Base-by-base conservation (phyloP, 1,140 invertebrate genomes). In the Limonius californicus region DNA sequence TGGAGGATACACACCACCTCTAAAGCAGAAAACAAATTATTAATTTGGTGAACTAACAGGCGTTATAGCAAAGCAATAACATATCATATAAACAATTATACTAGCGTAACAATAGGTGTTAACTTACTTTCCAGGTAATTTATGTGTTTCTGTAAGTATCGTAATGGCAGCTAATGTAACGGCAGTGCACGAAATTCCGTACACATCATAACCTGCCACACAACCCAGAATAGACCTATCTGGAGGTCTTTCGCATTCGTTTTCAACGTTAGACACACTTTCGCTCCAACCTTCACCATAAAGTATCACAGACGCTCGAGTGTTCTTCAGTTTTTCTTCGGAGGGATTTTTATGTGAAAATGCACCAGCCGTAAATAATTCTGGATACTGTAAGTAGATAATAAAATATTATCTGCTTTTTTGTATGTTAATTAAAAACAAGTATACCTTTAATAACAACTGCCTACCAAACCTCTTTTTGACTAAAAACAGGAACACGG, bases 211-310 rank as follows among this genome's bases (percentile, higher is more conserved):
- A 14, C 84, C 85, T 57, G 59, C 69, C 19, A 87, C 80, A 79
- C 79, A 84, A 0, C 85, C 87, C 30, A 85, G 80, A 20, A 93
- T 75, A 27, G 78, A 83, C 71, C 89, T 90, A 56, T 86, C 83
- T 1, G 89, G 87, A 45, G 81, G 74, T 1, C 79, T 76, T 0
- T 75, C 77, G 64, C 87, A 85, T 45, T 87, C 74, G 68, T 88
- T 86, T 1, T 81, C 79, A 27, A 81, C 76, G 63, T 88, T 83
- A 7, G 79, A 65, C 32, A 85, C 72, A 61, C 85, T 83, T 45
- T 85, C 85, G 60, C 83, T 83, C 90, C 92, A 97, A 0, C 95
- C 95, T 54, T 82, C 75, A 0, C 88, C 92, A 70, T 86, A 78
- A 61, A 95, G 82, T 20, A 82, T 87, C 61, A 93, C 78, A 7